Evolutionary conservation across 2,888 invertebrate genomes (phyloP).

Genomic region (Encarsia formosa): DNA sequence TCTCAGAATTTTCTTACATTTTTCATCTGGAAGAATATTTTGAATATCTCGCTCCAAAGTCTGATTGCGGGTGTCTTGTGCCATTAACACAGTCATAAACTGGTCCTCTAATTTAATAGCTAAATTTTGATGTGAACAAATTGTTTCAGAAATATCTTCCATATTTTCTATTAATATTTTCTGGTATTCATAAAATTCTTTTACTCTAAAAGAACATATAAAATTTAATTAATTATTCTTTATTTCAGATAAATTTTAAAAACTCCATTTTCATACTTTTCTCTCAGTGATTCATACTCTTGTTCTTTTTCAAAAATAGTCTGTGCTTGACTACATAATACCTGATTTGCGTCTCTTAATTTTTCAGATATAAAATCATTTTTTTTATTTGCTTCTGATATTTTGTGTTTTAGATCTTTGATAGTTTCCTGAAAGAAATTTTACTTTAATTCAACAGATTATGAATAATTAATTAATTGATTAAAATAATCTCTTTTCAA

Average conservation of each 20-base stretch:
- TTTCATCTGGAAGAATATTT: slow-evolving; percentile 13
- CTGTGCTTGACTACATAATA: slow-evolving; percentile 19
- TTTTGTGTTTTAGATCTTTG: slow-evolving; percentile 12
- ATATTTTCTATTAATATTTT: slow-evolving; percentile 19
- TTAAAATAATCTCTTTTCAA: neutral
- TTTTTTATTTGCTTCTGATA: slow-evolving; percentile 9
- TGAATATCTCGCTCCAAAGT: slow-evolving; percentile 9
- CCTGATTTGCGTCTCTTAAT: slow-evolving; percentile 15
- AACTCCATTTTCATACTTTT: slow-evolving; percentile 12
- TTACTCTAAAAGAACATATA: slow-evolving; percentile 9
- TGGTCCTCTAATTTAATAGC: slow-evolving; percentile 1
- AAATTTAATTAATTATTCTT: neutral
- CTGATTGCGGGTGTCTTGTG: slow-evolving; percentile 11
- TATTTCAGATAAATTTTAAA: neutral
- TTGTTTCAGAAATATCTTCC: slow-evolving; percentile 14
- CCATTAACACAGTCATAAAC: slow-evolving; percentile 8
- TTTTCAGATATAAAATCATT: slow-evolving; percentile 2
- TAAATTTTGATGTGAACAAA: slow-evolving; percentile 9
- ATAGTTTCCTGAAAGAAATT: slow-evolving; percentile 19
- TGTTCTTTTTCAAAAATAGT: slow-evolving; percentile 18
- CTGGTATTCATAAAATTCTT: slow-evolving; percentile 22
- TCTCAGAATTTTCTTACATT: slow-evolving; percentile 8
- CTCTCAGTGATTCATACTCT: slow-evolving; percentile 18
- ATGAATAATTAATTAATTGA: neutral
- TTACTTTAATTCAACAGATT: neutral